Base-by-base conservation (phyloP, 1,140 invertebrate species). In the Danaus melanippus region DNA sequence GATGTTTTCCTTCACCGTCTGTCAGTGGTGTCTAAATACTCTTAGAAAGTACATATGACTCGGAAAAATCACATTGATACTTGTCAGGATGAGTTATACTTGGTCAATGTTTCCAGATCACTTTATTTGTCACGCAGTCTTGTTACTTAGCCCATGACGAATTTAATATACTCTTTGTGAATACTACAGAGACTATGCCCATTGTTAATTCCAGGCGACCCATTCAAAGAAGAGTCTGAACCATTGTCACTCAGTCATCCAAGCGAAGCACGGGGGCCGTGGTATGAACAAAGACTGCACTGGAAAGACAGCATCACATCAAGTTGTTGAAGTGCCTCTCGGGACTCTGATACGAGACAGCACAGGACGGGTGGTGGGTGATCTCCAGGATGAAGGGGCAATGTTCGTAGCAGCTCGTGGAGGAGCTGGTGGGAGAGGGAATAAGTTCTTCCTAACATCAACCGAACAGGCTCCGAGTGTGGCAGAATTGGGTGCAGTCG, bases 361-460 rank as follows among this genome's bases (percentile, higher is more conserved):
- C 1, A 56, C 88, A 0, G 92, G 92, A 0, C 78, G 88, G 17
- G 81, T 87, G 9, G 53, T 81, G 2, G 80, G 74, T 0, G 78
- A 84, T 51, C 54, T 84, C 0, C 60, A 57, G n/a, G 41, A 50
- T 0, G 80, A 82, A 92, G 92, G 21, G 92, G 88, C 93, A 39
- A 93, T 97, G 88, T 99, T 98, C 87, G 89, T 99, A 12, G 97
- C 94, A 9, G 97, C 98, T 9, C 83, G 96, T 69, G 98, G 98
- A 2, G 98, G 98, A 17, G 92, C 95, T 1, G 98, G 98, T 7
- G 98, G 98, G 0, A 93, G 94, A 81, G 98, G 98, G 6, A 99
- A 99, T 87, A 88, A 92, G 53, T 98, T 95, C 87, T 99, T 98
- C 79, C 89, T 93, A 12, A 92, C 93, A 0, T 92, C 94, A 69